Conservation (phyloP, 2,888 invertebrate species). For the Cosmia pyralina region DNA sequence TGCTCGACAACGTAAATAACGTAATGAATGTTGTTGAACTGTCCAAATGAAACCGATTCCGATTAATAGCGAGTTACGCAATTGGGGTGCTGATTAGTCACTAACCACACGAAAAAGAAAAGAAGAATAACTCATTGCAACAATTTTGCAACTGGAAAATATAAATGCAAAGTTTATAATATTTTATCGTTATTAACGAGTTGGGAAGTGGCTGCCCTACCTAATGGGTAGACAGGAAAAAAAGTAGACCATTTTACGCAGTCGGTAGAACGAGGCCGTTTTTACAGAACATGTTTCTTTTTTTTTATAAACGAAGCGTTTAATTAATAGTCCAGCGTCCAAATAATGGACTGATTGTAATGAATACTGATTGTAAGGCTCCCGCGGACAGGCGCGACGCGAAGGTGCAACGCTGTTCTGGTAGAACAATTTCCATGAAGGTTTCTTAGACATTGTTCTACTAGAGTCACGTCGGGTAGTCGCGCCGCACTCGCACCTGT, state of each 20-base stretch:
- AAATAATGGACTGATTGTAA: conserved; percentile 20
- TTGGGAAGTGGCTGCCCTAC: background rate
- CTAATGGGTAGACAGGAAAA: conserved; percentile 4
- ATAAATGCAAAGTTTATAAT: background rate
- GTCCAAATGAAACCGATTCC: too few species aligned
- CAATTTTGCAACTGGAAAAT: background rate
- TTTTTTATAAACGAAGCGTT: conserved; percentile 15
- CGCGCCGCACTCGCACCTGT: too few species aligned
- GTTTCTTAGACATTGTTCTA: too few species aligned
- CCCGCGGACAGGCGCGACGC: too few species aligned
- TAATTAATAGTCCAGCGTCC: conserved; percentile 28
- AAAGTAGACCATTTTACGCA: background rate
- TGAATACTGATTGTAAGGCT: conserved; percentile 9
- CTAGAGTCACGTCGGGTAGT: too few species aligned
- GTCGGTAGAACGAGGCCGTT: conserved; percentile 1
- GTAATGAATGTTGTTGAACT: too few species aligned
- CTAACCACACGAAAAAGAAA: too few species aligned
- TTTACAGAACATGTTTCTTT: conserved; percentile 7
- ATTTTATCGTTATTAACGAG: background rate
- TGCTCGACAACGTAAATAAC: too few species aligned
- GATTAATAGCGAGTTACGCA: too few species aligned
- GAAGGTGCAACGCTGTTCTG: too few species aligned
- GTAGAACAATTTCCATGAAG: too few species aligned
- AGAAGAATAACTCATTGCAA: background rate
- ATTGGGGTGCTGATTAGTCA: too few species aligned